Conservation (phyloP, 2,888 invertebrate species). For the Mesoligia furuncula region DNA sequence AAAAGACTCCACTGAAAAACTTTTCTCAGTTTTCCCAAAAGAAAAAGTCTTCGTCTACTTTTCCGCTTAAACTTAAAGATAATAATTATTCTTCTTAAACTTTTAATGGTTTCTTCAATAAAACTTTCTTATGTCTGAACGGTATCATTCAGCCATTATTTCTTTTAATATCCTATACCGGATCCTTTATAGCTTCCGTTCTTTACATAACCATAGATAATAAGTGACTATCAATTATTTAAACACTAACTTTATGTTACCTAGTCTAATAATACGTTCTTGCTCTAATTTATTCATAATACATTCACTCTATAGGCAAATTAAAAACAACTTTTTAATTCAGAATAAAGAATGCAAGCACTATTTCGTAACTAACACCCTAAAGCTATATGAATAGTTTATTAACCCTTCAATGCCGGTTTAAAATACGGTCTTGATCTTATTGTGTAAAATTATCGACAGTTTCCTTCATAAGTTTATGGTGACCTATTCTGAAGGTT, state of each 20-base stretch:
- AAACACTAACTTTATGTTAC: conserved; percentile 12
- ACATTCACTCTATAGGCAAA: conserved; percentile 3
- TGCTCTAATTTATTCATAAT: conserved; percentile 25
- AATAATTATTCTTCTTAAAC: not conserved
- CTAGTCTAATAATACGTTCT: conserved; percentile 26
- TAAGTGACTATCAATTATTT: conserved; percentile 15
- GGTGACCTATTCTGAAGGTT: conserved; percentile 19
- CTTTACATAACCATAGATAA: conserved; percentile 10
- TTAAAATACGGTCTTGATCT: conserved; percentile 19
- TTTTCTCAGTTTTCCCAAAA: not conserved
- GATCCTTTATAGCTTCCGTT: conserved; percentile 15
- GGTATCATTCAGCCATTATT: not conserved
- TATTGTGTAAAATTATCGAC: not conserved
- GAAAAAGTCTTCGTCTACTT: not conserved
- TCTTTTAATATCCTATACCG: not conserved
- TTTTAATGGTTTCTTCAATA: not conserved
- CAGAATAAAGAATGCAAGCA: conserved; percentile 6
- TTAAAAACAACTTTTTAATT: conserved; percentile 40
- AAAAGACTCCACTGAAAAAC: not conserved
- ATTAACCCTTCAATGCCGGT: conserved; percentile 39
- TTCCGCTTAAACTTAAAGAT: not conserved
- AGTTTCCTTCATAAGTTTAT: conserved; percentile 30
- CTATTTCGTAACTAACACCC: conserved; percentile 11
- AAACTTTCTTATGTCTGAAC: not conserved
- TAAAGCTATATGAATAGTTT: conserved; percentile 15